Percentiles rank a stretch among this genome's conserved stretches.
These are phyloP conservation scores for Semaprochilodus insignis DNA, from an alignment of 2,797 vertebrate species.

Conservation along the genomic window DNA sequence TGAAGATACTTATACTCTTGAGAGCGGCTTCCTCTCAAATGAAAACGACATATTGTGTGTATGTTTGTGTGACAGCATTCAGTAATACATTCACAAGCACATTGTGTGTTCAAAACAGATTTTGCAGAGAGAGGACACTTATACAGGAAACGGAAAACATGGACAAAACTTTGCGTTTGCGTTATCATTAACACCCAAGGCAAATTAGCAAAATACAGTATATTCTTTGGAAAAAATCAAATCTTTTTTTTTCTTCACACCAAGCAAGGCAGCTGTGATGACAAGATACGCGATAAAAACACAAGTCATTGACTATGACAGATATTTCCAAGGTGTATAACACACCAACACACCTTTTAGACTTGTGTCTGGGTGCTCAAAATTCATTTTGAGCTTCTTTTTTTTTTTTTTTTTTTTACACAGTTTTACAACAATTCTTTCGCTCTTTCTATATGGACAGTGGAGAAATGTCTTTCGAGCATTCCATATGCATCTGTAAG, in stretches of 20 bases:
- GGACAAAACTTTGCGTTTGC: conserved; percentile 32
- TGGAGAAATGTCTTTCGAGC: conserved; percentile 6
- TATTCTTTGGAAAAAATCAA: conserved; percentile 56
- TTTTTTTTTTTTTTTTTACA: background rate
- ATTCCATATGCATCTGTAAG: conserved; percentile 20
- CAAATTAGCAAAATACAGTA: conserved; percentile 56
- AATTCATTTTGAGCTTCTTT: background rate
- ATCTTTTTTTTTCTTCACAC: conserved; percentile 22
- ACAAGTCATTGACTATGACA: conserved; percentile 30
- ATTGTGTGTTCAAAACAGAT: conserved; percentile 41
- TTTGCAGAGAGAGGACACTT: conserved; percentile 40
- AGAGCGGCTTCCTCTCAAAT: conserved; percentile 5
- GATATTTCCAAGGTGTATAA: conserved; percentile 26
- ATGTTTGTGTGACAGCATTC: conserved; percentile 42
- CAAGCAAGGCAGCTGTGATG: conserved; percentile 62
- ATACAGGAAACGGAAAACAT: conserved; percentile 40
- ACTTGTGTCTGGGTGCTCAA: background rate
- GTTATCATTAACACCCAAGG: conserved; percentile 51
- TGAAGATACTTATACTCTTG: background rate
- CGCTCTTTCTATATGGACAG: conserved; percentile 7
- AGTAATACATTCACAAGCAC: conserved; percentile 65
- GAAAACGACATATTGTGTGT: conserved; percentile 1
- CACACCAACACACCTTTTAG: conserved; percentile 36
- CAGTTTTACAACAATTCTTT: conserved; percentile 7
- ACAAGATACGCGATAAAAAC: conserved; percentile 48